These are phyloP conservation scores for Lithobates pipiens DNA, from an alignment of 2,797 vertebrate species.

Conservation along the genomic window DNA sequence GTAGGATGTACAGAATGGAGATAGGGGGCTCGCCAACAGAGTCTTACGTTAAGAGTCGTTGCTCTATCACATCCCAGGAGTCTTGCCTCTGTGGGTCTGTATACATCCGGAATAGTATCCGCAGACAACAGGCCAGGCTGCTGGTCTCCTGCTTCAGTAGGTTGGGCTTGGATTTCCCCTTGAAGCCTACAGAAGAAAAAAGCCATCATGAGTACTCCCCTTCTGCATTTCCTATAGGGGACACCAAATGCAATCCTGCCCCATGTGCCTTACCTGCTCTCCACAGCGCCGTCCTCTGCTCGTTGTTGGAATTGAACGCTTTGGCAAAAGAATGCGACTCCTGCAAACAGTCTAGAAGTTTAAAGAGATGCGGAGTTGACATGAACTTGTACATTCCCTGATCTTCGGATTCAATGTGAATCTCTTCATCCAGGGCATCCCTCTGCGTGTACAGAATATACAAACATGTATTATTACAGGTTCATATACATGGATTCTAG, in stretches of 20 bases:
- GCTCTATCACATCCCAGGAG: slow-evolving; percentile 90
- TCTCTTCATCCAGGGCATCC: slow-evolving; percentile 84
- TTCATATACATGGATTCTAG: too few species aligned
- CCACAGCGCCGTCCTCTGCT: slow-evolving; percentile 95
- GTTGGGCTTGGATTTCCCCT: slow-evolving; percentile 98
- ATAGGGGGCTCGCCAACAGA: not conserved
- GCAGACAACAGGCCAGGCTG: slow-evolving; percentile 94
- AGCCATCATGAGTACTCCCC: not conserved
- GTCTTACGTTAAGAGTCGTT: slow-evolving; percentile 88
- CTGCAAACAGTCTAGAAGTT: slow-evolving; percentile 92
- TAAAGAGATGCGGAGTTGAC: slow-evolving; percentile 93
- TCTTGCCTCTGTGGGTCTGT: slow-evolving; percentile 83
- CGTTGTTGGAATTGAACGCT: slow-evolving; percentile 97
- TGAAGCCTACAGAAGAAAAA: slow-evolving; percentile 85
- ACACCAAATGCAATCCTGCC: not conserved
- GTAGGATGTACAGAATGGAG: too few species aligned
- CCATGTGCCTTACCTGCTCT: slow-evolving; percentile 83
- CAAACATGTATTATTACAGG: too few species aligned
- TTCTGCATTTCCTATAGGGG: not conserved
- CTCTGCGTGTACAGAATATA: slow-evolving; percentile 73
- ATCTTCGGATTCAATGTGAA: slow-evolving; percentile 77
- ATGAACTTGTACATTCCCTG: slow-evolving; percentile 94
- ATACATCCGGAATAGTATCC: slow-evolving; percentile 96
- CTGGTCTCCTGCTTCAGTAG: slow-evolving; percentile 97
- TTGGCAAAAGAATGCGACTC: slow-evolving; percentile 96